These are phyloP conservation scores for Dufourea novaeangliae DNA, from an alignment of 1,140 invertebrate species.

Conservation along the genomic window DNA sequence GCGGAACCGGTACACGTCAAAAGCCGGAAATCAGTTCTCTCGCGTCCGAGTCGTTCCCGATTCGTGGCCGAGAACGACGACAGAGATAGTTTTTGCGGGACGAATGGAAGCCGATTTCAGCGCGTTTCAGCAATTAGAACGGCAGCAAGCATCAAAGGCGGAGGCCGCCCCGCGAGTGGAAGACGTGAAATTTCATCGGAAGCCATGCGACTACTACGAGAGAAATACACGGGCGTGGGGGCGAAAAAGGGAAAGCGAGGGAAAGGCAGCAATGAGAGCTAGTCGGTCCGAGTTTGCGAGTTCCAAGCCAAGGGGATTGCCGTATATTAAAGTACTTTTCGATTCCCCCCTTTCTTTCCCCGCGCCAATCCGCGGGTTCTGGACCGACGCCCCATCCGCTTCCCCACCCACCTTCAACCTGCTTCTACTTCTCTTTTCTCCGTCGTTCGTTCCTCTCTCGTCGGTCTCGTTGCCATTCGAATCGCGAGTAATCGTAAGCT, in stretches of 20 bases:
- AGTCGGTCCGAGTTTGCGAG: constrained; percentile 74
- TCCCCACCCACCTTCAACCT: constrained; percentile 11
- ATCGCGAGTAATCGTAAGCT: constrained; percentile 68
- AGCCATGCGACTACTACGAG: constrained; percentile 68
- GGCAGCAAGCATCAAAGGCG: constrained; percentile 70
- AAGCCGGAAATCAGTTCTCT: not conserved
- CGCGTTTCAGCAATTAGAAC: constrained; percentile 71
- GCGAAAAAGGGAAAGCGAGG: constrained; percentile 32
- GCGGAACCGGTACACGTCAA: not conserved
- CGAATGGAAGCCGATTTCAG: constrained; percentile 56
- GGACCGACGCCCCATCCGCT: constrained; percentile 35
- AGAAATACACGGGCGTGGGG: constrained; percentile 54
- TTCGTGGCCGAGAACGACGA: not conserved
- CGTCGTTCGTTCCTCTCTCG: constrained; percentile 45
- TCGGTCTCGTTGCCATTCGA: constrained; percentile 65
- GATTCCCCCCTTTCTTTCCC: constrained; percentile 61
- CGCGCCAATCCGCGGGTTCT: constrained; percentile 57
- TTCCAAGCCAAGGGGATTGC: constrained; percentile 76
- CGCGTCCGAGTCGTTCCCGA: not conserved
- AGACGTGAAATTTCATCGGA: constrained; percentile 78
- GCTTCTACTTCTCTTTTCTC: constrained; percentile 51
- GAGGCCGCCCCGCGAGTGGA: constrained; percentile 58
- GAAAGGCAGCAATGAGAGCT: constrained; percentile 48
- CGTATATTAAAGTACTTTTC: constrained; percentile 78
- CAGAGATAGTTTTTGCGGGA: constrained; percentile 42